Base-by-base conservation (phyloP, 37 sponge, comb jelly and placozoan species). In the Halichondria panicea region DNA sequence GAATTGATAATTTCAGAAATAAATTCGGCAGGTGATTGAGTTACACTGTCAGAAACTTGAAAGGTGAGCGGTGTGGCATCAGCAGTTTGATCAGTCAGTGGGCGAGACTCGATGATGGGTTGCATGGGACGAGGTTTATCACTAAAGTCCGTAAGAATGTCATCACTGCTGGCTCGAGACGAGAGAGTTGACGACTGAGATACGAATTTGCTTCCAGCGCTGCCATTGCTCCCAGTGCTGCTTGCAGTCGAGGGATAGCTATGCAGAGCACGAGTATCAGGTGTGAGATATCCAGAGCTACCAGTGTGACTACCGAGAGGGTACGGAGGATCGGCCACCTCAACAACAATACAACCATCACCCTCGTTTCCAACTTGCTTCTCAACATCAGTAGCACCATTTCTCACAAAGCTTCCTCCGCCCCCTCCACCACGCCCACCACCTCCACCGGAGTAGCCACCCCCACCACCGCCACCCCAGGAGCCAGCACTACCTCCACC, bases 401-500 rank as follows among this genome's bases (percentile, higher is more conserved):
- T 19, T 11, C 81, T 67, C 13, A 87, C 71, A 43, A 70, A 87
- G 68, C 87, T 87, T n/a, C 87, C 87, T 28, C 87, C 87, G 32
- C 87, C 87, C 38, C 87, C 87, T 21, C 87, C 87, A 40, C 87
- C 87, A 32, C 86, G 48, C 25, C 86, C 86, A 0, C 87, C 87
- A 37, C 81, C 87, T 41, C 87, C 87, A 21, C 87, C 87, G 15
- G 87, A 87, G 43, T 81, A 87, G 0, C 87, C 87, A 0, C 87
- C 87, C 30, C 87, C 87, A 27, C 87, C 87, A 38, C 87, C 87
- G 19, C 87, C 87, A 53, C 87, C 91, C 18, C 55, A 80, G 64
- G 66, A n/a, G 28, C 91, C 85, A 4, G 81, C 81, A 13, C 77
- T 82, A 24, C 91, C 91, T 43, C 91, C 91, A 4, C 91, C 91